Evolutionary conservation across 2,888 invertebrate species (phyloP).

Genomic region (Parasteatoda lunata): DNA sequence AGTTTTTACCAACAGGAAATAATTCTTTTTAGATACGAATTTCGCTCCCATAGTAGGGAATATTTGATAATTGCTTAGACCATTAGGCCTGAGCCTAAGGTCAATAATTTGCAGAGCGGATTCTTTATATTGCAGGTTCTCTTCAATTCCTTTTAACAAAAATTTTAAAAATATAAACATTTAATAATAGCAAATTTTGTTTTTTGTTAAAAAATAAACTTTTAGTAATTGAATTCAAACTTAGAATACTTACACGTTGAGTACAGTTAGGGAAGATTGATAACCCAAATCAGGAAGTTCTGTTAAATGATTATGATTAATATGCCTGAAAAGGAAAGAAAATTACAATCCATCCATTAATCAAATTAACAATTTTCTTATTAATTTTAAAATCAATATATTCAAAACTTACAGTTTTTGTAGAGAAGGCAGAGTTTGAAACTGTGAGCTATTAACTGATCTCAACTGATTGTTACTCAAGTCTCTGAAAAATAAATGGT

Average conservation of each 20-base stretch:
- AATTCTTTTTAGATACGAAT: no score
- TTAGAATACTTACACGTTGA: constrained; percentile 76
- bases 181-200: not conserved
- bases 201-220: not conserved
- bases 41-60: no score
- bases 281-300: constrained; percentile 77
- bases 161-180: not conserved
- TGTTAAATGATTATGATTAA: constrained; percentile 79
- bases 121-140: no score
- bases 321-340: constrained; percentile 74
- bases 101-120: no score
- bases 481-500: constrained; percentile 76
- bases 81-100: no score
- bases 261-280: constrained; percentile 75
- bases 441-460: constrained; percentile 76
- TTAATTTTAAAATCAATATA: constrained; percentile 70
- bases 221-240: not conserved
- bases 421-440: constrained; percentile 76
- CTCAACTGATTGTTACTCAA: constrained; percentile 78
- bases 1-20: no score
- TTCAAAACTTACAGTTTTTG: constrained; percentile 78
- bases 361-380: constrained; percentile 68
- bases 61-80: no score
- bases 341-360: constrained; percentile 32
- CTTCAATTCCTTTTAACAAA: no score